These are phyloP conservation scores for Corella eumyota DNA, from an alignment of 23 tunicate genomes.

Conservation along the genomic window DNA sequence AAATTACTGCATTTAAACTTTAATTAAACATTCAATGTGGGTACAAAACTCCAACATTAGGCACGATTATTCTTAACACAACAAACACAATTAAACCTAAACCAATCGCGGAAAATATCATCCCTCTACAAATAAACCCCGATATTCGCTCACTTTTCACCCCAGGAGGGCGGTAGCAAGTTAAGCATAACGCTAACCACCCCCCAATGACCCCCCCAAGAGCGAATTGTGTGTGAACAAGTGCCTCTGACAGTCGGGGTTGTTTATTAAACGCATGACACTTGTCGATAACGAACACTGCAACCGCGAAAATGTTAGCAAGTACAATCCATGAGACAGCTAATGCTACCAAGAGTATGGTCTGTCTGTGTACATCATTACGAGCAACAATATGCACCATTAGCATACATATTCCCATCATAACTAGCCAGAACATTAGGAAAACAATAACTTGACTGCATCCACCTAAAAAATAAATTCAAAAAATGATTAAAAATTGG, in stretches of 20 bases:
- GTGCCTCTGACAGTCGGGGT: constrained; percentile 32
- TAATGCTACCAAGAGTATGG: constrained; percentile 20
- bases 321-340: constrained; percentile 44
- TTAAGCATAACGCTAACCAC: constrained; percentile 55
- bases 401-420: constrained; percentile 53
- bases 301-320: constrained; percentile 28
- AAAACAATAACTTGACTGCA: constrained; percentile 38
- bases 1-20: too few species aligned
- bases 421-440: constrained; percentile 38
- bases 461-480: constrained; percentile 16
- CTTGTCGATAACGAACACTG: constrained; percentile 33
- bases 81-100: constrained; percentile 16
- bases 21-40: too few species aligned
- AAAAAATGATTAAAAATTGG: background rate
- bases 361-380: constrained; percentile 23
- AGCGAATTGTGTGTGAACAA: constrained; percentile 20
- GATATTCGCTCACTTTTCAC: constrained; percentile 12
- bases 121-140: constrained; percentile 42
- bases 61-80: constrained; percentile 25
- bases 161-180: constrained; percentile 62
- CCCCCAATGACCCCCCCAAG: constrained; percentile 66
- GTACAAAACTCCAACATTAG: too few species aligned
- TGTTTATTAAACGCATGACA: constrained; percentile 39
- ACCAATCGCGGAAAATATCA: constrained; percentile 42
- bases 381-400: constrained; percentile 48